Percentiles rank a stretch among this genome's conserved stretches.
Conservation (phyloP, 2,888 invertebrate genomes). For the Protophormia terraenovae region DNA sequence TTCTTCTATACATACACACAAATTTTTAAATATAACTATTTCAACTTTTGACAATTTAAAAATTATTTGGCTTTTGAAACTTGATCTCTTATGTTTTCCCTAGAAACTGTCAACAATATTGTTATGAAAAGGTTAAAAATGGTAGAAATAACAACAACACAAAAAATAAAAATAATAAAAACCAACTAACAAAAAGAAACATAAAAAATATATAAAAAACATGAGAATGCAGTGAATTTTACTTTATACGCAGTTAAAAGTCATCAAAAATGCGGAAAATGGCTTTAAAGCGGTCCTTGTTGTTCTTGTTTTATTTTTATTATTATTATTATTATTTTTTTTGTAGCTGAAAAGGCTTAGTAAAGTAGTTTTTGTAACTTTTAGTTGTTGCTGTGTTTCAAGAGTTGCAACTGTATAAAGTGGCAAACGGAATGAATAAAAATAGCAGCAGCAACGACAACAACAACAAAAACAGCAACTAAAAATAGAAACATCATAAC, state of each 20-base stretch:
- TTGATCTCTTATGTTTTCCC: not conserved
- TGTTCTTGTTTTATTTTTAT: slow-evolving; percentile 23
- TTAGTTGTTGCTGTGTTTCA: slow-evolving; percentile 50
- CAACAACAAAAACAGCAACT: slow-evolving; percentile 4
- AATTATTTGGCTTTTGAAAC: slow-evolving; percentile 11
- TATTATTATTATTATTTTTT: not conserved
- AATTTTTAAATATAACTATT: not conserved
- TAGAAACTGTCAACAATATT: slow-evolving; percentile 28
- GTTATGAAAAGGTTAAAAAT: slow-evolving; percentile 20
- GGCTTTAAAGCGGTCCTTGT: slow-evolving; percentile 51
- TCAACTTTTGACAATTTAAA: slow-evolving; percentile 23
- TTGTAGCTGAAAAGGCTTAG: slow-evolving; percentile 47
- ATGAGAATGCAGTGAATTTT: slow-evolving; percentile 34
- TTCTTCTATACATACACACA: no score
- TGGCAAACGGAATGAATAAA: slow-evolving; percentile 53
- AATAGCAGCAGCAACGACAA: slow-evolving; percentile 19
- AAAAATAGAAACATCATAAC: slow-evolving; percentile 44
- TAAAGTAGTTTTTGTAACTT: slow-evolving; percentile 60
- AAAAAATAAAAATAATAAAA: slow-evolving; percentile 2
- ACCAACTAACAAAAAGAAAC: not conserved
- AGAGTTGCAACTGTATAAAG: slow-evolving; percentile 61
- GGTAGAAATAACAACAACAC: not conserved
- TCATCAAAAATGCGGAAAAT: slow-evolving; percentile 66
- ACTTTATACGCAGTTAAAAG: slow-evolving; percentile 54
- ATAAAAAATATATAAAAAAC: slow-evolving; percentile 25